Percentiles rank a stretch among this genome's conserved stretches.
phyloP scores from a whole-genome alignment of 2,113 vertebrate species.

The Scophthalmus maximus region DNA sequence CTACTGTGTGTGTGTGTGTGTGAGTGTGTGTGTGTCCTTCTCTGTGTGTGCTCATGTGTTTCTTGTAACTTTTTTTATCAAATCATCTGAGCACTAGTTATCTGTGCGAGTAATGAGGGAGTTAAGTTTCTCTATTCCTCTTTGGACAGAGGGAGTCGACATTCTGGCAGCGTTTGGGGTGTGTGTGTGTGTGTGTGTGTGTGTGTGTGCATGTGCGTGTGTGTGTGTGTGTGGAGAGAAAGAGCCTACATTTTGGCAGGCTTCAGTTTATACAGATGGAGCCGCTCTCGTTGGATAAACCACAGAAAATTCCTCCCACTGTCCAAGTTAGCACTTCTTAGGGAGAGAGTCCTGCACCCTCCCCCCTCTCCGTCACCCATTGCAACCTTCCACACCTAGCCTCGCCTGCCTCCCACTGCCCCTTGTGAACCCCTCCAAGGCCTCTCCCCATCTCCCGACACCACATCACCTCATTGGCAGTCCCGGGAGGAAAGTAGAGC shows the following conservation, averaged over 20 bases:
- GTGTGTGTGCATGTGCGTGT: conserved; percentile 31
- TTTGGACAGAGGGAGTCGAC: conserved; percentile 82
- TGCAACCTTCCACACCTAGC: conserved; percentile 66
- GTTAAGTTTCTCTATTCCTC: conserved; percentile 80
- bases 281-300: conserved; percentile 86
- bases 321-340: conserved; percentile 87
- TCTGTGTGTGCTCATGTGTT: conserved; percentile 27
- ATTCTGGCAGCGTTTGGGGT: conserved; percentile 77
- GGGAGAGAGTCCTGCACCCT: conserved; percentile 70
- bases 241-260: conserved; percentile 83
- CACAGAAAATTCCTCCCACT: conserved; percentile 87
- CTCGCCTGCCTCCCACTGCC: conserved; percentile 33
- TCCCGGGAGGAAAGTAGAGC: conserved; percentile 55
- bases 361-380: conserved; percentile 42
- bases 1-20: conserved; percentile 7
- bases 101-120: conserved; percentile 74
- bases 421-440: conserved; percentile 39
- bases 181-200: conserved; percentile 43
- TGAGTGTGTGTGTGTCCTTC: too few relatives aligned
- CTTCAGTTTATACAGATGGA: conserved; percentile 89
- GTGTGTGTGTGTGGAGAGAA: conserved; percentile 47
- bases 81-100: conserved; percentile 48
- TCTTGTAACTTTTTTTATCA: conserved; percentile 49
- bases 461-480: conserved; percentile 47
- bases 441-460: conserved; percentile 32